Evolutionary conservation across 2,888 invertebrate genomes (phyloP).

Genomic region (Caradrina kadenii): DNA sequence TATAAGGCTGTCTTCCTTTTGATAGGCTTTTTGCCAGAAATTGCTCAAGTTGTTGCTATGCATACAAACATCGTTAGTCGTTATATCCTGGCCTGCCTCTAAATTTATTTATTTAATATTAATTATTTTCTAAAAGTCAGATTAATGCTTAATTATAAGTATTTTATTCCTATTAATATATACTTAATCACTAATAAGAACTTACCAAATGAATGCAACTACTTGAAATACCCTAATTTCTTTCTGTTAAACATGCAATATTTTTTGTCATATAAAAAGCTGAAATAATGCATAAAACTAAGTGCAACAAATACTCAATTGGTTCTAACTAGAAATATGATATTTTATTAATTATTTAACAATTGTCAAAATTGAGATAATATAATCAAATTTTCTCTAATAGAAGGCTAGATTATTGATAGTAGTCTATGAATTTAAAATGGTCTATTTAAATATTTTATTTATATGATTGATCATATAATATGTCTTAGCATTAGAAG

Average conservation of each 20-base stretch:
- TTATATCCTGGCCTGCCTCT: slow-evolving; percentile 22
- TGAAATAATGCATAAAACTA: slow-evolving; percentile 30
- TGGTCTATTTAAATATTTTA: slow-evolving; percentile 1
- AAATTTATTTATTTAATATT: slow-evolving; percentile 23
- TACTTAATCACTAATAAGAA: slow-evolving; percentile 52
- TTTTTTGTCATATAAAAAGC: slow-evolving; percentile 15
- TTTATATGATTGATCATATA: slow-evolving; percentile 27
- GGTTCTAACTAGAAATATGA: slow-evolving; percentile 33
- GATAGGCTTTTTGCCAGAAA: background rate
- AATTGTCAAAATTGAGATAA: slow-evolving; percentile 39
- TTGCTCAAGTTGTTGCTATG: slow-evolving; percentile 10
- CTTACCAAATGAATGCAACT: slow-evolving; percentile 41
- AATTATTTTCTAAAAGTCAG: slow-evolving; percentile 29
- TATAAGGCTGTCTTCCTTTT: background rate
- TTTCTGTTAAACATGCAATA: slow-evolving; percentile 36
- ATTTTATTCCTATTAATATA: slow-evolving; percentile 47
- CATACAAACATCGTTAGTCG: slow-evolving; percentile 4
- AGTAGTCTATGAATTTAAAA: slow-evolving; percentile 40
- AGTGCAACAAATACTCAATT: slow-evolving; percentile 30
- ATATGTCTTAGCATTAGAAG: slow-evolving; percentile 29
- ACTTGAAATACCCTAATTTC: slow-evolving; percentile 47
- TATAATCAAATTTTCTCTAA: slow-evolving; percentile 27
- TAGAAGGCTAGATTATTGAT: slow-evolving; percentile 11
- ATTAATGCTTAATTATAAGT: slow-evolving; percentile 40
- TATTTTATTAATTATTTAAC: slow-evolving; percentile 19